phyloP scores from a whole-genome alignment of 2,113 vertebrate genomes.

The Anthoscopus minutus region DNA sequence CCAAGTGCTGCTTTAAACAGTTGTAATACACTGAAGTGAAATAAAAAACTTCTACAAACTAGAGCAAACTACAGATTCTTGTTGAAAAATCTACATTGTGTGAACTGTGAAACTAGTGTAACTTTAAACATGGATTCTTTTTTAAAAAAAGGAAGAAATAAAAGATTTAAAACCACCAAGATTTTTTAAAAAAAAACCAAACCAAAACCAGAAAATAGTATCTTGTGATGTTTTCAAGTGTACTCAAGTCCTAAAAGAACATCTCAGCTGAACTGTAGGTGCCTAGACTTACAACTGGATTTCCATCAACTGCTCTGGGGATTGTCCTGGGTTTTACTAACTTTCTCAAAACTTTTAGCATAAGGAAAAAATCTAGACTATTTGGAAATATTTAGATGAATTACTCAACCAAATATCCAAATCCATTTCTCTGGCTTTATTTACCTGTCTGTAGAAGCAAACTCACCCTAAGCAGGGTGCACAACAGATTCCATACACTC shows the following conservation, averaged over 20 bases:
- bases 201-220: not conserved
- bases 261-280: not conserved
- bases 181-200: not conserved
- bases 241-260: not conserved
- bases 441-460: not conserved
- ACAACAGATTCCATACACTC: not conserved
- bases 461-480: not conserved
- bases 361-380: not conserved
- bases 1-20: not conserved
- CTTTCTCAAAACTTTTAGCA: constrained; percentile 14
- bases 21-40: not conserved
- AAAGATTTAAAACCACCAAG: not conserved
- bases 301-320: not conserved
- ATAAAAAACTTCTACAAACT: not conserved
- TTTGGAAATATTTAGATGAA: constrained; percentile 13
- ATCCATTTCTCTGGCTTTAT: not conserved
- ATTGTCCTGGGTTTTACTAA: not conserved
- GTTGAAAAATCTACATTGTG: not conserved
- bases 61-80: not conserved
- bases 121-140: not conserved
- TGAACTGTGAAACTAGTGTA: not conserved
- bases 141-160: not conserved
- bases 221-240: not conserved
- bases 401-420: not conserved
- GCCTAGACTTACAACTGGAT: not conserved